These are phyloP conservation scores for Aspidoscelis tigris DNA, from an alignment of 2,113 vertebrate genomes.

Conservation along the genomic window DNA sequence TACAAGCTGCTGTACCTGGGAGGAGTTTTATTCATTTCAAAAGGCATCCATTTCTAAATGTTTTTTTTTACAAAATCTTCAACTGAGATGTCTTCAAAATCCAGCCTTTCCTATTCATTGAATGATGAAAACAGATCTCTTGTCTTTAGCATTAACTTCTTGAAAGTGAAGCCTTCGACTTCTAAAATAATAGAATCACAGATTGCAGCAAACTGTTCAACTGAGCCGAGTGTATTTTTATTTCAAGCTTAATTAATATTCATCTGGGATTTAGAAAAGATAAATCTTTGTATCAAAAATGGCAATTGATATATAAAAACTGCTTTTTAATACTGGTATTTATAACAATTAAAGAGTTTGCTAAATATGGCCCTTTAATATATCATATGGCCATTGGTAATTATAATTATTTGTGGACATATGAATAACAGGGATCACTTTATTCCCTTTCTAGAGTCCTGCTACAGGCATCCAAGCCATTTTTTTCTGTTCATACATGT, in stretches of 20 bases:
- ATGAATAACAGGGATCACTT: not conserved
- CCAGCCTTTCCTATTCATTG: conserved; percentile 24
- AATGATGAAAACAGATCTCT: conserved; percentile 31
- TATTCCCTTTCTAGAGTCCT: too few species aligned
- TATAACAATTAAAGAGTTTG: conserved; percentile 44
- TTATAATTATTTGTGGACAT: conserved; percentile 31
- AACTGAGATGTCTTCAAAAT: conserved; percentile 26
- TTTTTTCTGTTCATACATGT: too few species aligned
- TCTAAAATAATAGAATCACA: conserved; percentile 32
- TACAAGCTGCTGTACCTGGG: conserved; percentile 59
- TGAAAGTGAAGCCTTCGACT: conserved; percentile 39
- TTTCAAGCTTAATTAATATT: conserved; percentile 35
- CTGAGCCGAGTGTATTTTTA: conserved; percentile 24
- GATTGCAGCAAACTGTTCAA: conserved; percentile 34
- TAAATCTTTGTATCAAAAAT: conserved; percentile 33
- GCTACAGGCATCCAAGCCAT: too few species aligned
- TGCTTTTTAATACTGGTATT: conserved; percentile 43
- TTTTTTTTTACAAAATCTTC: conserved; percentile 26
- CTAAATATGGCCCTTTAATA: not conserved
- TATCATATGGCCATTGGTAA: conserved; percentile 31
- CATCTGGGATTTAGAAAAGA: conserved; percentile 36
- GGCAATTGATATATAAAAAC: conserved; percentile 16
- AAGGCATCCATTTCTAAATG: conserved; percentile 54
- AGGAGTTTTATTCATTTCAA: conserved; percentile 59
- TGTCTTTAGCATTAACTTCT: conserved; percentile 31